Evolutionary conservation across 2,113 vertebrate genomes (phyloP), one percentile per base, ranked within the genome.

Genomic region (Todiramphus saurophagus): DNA sequence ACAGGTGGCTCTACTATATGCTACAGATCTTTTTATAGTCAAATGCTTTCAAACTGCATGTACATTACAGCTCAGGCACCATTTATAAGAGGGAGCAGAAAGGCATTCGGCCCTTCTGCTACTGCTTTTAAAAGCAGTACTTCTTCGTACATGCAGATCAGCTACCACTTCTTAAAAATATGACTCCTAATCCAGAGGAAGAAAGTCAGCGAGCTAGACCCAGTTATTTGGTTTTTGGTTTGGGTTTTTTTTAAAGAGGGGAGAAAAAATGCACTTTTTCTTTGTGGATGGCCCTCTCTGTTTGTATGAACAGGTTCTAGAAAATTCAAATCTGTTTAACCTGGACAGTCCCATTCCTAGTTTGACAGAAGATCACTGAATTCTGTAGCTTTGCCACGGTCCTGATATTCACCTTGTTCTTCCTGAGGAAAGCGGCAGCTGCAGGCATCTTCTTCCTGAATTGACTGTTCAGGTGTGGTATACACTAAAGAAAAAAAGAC

Each of bases 401-500:
- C 87, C 59, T 97, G 80, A 98, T 97, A 10, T 69, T 95, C 98
- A 91, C 98, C 98, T 97, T 99, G 98, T 67, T 99, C 99, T 76
- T 99, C 99, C 81, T 99, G 98, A 1, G 99, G 99, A 69, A 98
- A 99, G 9, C 95, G 98, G 87, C 98, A 99, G 66, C 98, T 99
- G 63, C 98, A 99, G 31, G 93, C 96, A 27, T 99, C 99, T 10
- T 99, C 97, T 48, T 98, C 98, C 27, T 98, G 97, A 41, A 93
- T 31, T 2, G 93, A 94, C 8, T 93, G 97, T 3, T 95, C 85
- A 11, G 91, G 86, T 16, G 68, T 93, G 75, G 62, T 41, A 55
- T 97, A 94, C 10, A 94, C 97, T 98, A 35, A 48, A 84, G 7
- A 58, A 86, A 86, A 86, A 55, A 50, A 67, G 6, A 89, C 16